phyloP scores from a whole-genome alignment of 1,140 invertebrate genomes.

The Aricia agestis region DNA sequence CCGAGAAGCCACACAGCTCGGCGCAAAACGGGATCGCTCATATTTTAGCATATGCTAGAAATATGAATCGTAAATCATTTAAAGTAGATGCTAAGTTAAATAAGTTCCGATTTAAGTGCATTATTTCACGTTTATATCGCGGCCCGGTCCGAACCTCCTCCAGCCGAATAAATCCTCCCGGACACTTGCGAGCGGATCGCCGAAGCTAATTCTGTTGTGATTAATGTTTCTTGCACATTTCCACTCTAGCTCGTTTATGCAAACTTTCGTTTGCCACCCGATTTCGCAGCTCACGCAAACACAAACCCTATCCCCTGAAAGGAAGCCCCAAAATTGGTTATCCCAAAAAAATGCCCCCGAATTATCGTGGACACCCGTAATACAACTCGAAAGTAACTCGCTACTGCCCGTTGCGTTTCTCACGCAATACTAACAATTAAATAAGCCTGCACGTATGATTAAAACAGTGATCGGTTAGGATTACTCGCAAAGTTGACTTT shows the following conservation, averaged over 20 bases:
- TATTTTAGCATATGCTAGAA: conserved; percentile 2
- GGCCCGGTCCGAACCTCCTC: conserved; percentile 42
- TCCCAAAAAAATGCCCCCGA: neutral
- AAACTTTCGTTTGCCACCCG: conserved; percentile 31
- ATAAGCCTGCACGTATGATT: conserved; percentile 54
- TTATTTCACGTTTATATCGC: conserved; percentile 48
- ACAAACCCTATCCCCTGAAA: conserved; percentile 32
- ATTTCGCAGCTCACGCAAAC: conserved; percentile 26
- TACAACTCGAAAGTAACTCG: conserved; percentile 59
- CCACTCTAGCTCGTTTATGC: conserved; percentile 55
- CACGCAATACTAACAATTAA: conserved; percentile 68
- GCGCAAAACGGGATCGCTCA: neutral
- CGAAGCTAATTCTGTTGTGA: conserved; percentile 75
- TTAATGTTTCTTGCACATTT: conserved; percentile 72
- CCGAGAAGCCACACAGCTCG: neutral
- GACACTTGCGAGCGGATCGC: conserved; percentile 71
- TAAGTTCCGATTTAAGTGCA: conserved; percentile 36
- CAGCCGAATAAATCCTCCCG: conserved; percentile 61
- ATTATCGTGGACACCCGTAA: conserved; percentile 35
- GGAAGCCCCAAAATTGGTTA: neutral
- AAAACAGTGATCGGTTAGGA: conserved; percentile 50
- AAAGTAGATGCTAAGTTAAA: conserved; percentile 31
- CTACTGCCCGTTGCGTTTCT: conserved; percentile 68
- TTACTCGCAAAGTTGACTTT: conserved; percentile 29
- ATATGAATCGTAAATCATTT: conserved; percentile 33